A percentile compares a stretch with the other conserved stretches of the same genome.
These are phyloP conservation scores for Leptodactylus fuscus DNA, from an alignment of 2,113 vertebrate species.

Conservation along the genomic window DNA sequence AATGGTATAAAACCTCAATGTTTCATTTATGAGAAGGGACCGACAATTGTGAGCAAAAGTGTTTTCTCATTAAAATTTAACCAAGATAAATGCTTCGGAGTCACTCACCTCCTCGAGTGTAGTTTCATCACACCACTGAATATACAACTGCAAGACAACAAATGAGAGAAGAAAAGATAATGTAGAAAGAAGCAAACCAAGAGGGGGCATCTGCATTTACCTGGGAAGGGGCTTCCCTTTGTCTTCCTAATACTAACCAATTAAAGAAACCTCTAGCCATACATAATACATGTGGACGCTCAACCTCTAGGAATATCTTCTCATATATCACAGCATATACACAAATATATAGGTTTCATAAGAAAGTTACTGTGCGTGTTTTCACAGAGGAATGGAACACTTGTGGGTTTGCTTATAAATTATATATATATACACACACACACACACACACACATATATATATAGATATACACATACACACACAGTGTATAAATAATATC, in stretches of 20 bases:
- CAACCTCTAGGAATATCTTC: background rate
- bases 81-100: constrained; percentile 89
- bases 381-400: background rate
- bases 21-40: constrained; percentile 93
- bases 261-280: background rate
- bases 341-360: background rate
- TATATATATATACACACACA: too few relatives aligned
- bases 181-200: constrained; percentile 61
- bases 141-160: constrained; percentile 84
- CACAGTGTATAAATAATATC: too few relatives aligned
- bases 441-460: too few relatives aligned
- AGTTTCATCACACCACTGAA: constrained; percentile 96
- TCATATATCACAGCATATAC: background rate
- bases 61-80: constrained; percentile 96
- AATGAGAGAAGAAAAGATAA: constrained; percentile 67
- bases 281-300: constrained; percentile 10
- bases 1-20: constrained; percentile 83
- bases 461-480: too few relatives aligned
- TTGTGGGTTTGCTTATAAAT: background rate
- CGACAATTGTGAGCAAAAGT: constrained; percentile 83
- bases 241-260: constrained; percentile 8
- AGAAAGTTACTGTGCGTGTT: background rate
- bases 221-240: background rate
- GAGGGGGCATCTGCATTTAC: background rate
- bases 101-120: constrained; percentile 91